Evolutionary conservation across 1,140 invertebrate species (phyloP).

Genomic region (Schlechtendalia chinensis): DNA sequence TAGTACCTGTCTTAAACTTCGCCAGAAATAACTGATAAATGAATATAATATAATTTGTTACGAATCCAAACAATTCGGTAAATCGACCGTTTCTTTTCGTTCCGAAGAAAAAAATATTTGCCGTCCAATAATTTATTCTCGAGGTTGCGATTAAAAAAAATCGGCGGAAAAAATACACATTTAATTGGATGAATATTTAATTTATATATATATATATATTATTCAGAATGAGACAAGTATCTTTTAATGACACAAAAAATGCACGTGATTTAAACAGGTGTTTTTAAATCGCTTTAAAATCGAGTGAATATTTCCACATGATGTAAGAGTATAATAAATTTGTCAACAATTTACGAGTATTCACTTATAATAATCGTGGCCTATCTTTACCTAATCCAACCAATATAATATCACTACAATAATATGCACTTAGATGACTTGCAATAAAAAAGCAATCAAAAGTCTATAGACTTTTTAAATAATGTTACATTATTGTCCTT

Average conservation of each 20-base stretch:
- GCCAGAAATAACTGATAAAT: not conserved
- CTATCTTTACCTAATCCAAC: too few relatives aligned
- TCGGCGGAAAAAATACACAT: conserved; percentile 13
- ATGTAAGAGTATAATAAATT: not conserved
- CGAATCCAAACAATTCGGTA: not conserved
- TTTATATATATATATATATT: conserved; percentile 15
- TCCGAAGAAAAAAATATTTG: not conserved
- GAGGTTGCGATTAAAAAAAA: not conserved
- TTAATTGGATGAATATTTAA: conserved; percentile 1
- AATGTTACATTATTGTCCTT: too few relatives aligned
- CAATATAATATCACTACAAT: too few relatives aligned
- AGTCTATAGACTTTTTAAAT: too few relatives aligned
- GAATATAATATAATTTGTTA: not conserved
- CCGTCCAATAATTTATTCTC: conserved; percentile 32
- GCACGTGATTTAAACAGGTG: conserved; percentile 8
- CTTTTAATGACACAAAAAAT: conserved; percentile 19
- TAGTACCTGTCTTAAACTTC: not conserved
- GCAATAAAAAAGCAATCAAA: too few relatives aligned
- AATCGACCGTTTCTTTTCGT: not conserved
- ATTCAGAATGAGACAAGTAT: conserved; percentile 25
- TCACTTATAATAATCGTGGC: too few relatives aligned
- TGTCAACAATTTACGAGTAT: not conserved
- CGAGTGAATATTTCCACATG: not conserved
- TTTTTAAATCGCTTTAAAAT: conserved; percentile 28
- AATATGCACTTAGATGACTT: too few relatives aligned